Base-by-base conservation (phyloP, 2,888 invertebrate genomes). In the Drosophila pseudotalamancana region DNA sequence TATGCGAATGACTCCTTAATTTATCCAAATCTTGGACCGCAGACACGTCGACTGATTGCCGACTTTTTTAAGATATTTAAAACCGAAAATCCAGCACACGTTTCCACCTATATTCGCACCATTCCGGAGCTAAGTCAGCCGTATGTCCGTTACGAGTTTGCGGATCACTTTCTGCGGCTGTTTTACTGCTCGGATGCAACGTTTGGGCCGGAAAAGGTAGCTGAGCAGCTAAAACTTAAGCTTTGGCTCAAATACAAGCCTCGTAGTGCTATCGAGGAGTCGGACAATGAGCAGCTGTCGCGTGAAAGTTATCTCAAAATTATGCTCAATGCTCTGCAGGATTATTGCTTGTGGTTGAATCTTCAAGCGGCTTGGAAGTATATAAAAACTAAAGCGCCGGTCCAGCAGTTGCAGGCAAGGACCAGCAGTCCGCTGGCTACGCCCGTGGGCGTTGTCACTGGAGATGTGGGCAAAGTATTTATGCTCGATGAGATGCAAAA, bases 1-100 rank as follows among this genome's bases (percentile, higher is more conserved):
- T 83, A 80, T 23, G 74, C 65, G 3, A 77, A 83, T 0, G 62
- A 66, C 0, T 80, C 85, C 4, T 72, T 90, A 0, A 77, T 75
- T 4, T 91, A 89, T 72, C 91, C 91, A 1, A 67, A 59, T 12
- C 12, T 90, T 4, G 89, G 89, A 0, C 40, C 69, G 0, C 79
- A 81, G 18, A 89, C 91, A 0, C 75, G 74, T 12, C 70, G 72
- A 2, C 77, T 90, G 0, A 88, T 87, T 6, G 65, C 57, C 2
- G 88, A 90, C 11, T 87, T 90, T 21, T 90, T 89, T 11, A 88
- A 88, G 61, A 79, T 80, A 6, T 82, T 90, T 11, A 89, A 89
- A 73, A 56, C 66, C 0, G 71, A 86, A 12, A 86, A 84, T 63
- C 78, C 79, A 6, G 63, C 57, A 0, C 40, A 78, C n/a, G 71